These are phyloP conservation scores for Steinernema feltiae DNA, from an alignment of 1,140 invertebrate genomes.

Conservation along the genomic window DNA sequence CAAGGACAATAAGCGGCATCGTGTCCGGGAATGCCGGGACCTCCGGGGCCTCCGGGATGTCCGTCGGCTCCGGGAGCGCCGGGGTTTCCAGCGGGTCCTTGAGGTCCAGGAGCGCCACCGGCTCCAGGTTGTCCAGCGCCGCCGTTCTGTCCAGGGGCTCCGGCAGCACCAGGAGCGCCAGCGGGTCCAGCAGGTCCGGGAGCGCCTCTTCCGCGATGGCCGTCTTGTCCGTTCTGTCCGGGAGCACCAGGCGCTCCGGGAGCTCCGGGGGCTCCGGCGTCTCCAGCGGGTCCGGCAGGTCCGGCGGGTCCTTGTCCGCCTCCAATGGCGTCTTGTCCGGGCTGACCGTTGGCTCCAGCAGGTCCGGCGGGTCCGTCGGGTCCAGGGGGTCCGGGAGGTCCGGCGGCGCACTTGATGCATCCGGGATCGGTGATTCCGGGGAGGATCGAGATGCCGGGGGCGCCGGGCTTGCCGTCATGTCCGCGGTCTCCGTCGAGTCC, in stretches of 20 bases:
- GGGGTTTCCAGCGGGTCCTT: slow-evolving; percentile 18
- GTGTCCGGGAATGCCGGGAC: slow-evolving; percentile 30
- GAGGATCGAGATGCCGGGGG: slow-evolving; percentile 32
- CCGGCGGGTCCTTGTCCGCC: slow-evolving; percentile 23
- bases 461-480: slow-evolving; percentile 26
- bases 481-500: slow-evolving; percentile 28
- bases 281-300: slow-evolving; percentile 30
- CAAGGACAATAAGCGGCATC: slow-evolving; percentile 53
- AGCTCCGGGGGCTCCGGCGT: slow-evolving; percentile 21
- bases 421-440: slow-evolving; percentile 25
- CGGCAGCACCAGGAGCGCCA: slow-evolving; percentile 25
- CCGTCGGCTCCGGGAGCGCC: slow-evolving; percentile 18
- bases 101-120: slow-evolving; percentile 12
- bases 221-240: slow-evolving; percentile 28
- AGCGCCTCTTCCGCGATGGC: slow-evolving; percentile 26
- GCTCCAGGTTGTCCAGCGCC: slow-evolving; percentile 30
- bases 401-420: slow-evolving; percentile 37
- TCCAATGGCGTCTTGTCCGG: slow-evolving; percentile 15
- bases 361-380: slow-evolving; percentile 29
- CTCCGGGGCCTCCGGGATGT: slow-evolving; percentile 11
- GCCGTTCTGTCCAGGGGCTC: slow-evolving; percentile 24
- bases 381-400: slow-evolving; percentile 38
- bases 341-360: slow-evolving; percentile 17
- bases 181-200: slow-evolving; percentile 25
- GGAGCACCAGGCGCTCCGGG: slow-evolving; percentile 26